These are phyloP conservation scores for Babylonia areolata DNA, from an alignment of 1,140 invertebrate species.

Conservation along the genomic window DNA sequence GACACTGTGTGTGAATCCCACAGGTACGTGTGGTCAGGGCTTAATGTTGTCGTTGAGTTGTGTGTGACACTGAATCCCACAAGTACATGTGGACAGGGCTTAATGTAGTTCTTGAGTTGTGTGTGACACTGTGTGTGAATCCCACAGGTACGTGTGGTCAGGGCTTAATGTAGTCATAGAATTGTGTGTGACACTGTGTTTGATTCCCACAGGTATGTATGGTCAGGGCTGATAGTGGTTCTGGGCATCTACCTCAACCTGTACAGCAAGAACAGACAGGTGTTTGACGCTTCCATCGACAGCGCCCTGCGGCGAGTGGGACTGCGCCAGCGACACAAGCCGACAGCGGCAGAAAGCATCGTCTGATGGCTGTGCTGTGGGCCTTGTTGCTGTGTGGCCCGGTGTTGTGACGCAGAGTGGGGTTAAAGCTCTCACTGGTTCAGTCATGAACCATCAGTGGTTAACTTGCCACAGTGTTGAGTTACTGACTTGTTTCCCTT, in stretches of 20 bases:
- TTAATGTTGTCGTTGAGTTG: no score
- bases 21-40: no score
- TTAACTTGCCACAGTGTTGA: no score
- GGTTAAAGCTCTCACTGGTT: neutral
- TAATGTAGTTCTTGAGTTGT: no score
- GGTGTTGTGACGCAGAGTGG: neutral
- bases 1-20: no score
- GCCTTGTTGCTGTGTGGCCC: neutral
- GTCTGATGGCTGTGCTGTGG: conserved; percentile 35
- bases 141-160: no score
- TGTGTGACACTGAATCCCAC: no score
- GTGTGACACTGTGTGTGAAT: no score
- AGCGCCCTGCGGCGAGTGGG: conserved; percentile 27
- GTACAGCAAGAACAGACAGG: conserved; percentile 83
- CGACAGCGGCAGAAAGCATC: conserved; percentile 43
- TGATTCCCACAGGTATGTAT: conserved; percentile 84
- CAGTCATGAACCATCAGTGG: neutral
- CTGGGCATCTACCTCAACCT: conserved; percentile 94
- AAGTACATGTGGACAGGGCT: no score
- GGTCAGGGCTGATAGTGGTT: conserved; percentile 91
- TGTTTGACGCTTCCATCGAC: conserved; percentile 66
- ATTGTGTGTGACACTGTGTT: no score
- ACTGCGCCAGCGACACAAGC: conserved; percentile 12
- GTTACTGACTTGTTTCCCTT: no score
- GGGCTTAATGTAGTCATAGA: no score